Percentiles rank a stretch among this genome's conserved stretches.
Evolutionary conservation across 2,888 invertebrate species (phyloP).

Genomic region (Ecliptopera silaceata): DNA sequence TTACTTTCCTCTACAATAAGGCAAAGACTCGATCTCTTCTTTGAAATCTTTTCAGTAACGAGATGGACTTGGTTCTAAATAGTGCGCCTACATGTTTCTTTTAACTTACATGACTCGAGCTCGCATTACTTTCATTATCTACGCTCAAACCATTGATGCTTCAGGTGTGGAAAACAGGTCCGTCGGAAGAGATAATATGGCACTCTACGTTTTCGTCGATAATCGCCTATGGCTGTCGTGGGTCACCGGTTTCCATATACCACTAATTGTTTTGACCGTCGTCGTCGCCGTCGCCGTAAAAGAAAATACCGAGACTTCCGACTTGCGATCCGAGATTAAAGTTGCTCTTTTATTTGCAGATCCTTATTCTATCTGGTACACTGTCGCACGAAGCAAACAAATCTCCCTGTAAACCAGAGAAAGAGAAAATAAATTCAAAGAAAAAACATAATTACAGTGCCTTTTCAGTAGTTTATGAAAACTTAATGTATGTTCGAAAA

Average conservation of each 20-base stretch:
- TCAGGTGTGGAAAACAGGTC: not conserved
- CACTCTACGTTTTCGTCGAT: not conserved
- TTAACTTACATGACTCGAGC: too few relatives aligned
- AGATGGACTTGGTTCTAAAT: too few relatives aligned
- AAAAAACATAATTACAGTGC: too few relatives aligned
- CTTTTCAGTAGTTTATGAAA: too few relatives aligned
- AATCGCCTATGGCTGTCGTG: conserved; percentile 35
- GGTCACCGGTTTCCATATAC: conserved; percentile 29
- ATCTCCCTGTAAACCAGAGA: not conserved
- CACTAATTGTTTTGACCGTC: conserved; percentile 56
- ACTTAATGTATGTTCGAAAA: too few relatives aligned
- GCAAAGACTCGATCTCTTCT: too few relatives aligned
- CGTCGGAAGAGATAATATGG: not conserved
- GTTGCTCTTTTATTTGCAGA: conserved; percentile 30
- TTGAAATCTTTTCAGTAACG: too few relatives aligned
- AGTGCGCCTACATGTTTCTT: too few relatives aligned
- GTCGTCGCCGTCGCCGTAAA: conserved; percentile 41
- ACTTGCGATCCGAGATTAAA: conserved; percentile 46
- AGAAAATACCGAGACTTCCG: conserved; percentile 51
- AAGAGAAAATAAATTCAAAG: not conserved
- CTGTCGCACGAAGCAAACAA: not conserved
- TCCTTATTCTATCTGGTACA: conserved; percentile 5
- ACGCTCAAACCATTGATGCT: too few relatives aligned
- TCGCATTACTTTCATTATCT: too few relatives aligned
- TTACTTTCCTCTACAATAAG: too few relatives aligned